Evolutionary conservation across 2,113 vertebrate genomes (phyloP).

Genomic region (Argyrosomus japonicus): DNA sequence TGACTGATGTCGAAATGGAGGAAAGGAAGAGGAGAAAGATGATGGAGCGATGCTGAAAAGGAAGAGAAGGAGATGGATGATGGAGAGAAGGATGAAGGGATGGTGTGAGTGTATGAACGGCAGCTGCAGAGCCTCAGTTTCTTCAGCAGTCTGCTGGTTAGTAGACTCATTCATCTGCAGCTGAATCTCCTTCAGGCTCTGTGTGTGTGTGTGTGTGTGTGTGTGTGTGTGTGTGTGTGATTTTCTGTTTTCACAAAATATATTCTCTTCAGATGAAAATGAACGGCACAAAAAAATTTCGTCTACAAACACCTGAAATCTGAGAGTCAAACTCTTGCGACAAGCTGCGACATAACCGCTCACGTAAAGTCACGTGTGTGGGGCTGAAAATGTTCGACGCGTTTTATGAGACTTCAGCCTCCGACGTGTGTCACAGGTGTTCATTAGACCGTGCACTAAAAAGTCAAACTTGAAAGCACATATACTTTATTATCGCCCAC

Average conservation of each 20-base stretch:
- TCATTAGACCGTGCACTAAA: too few relatives aligned
- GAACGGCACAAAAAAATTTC: not conserved
- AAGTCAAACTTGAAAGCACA: too few relatives aligned
- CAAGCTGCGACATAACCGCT: too few relatives aligned
- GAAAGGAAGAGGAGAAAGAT: not conserved
- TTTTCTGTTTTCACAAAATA: not conserved
- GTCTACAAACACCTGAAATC: not conserved
- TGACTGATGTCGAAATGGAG: too few relatives aligned
- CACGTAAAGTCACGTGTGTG: too few relatives aligned
- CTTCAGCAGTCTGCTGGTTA: slow-evolving; percentile 35
- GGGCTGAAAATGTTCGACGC: not conserved
- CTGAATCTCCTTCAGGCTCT: slow-evolving; percentile 34
- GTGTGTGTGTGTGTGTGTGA: not conserved
- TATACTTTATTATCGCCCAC: too few relatives aligned
- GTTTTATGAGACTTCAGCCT: not conserved
- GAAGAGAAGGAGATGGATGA: not conserved
- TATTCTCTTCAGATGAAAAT: not conserved
- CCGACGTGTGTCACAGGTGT: not conserved
- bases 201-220: not conserved
- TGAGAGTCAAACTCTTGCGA: too few relatives aligned
- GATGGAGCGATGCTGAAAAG: not conserved
- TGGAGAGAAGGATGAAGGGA: not conserved
- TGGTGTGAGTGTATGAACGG: slow-evolving; percentile 25
- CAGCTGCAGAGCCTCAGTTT: slow-evolving; percentile 50
- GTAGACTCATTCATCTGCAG: slow-evolving; percentile 54